Base-by-base conservation (phyloP, 2,113 vertebrate genomes). In the Ceyx melanurus region DNA sequence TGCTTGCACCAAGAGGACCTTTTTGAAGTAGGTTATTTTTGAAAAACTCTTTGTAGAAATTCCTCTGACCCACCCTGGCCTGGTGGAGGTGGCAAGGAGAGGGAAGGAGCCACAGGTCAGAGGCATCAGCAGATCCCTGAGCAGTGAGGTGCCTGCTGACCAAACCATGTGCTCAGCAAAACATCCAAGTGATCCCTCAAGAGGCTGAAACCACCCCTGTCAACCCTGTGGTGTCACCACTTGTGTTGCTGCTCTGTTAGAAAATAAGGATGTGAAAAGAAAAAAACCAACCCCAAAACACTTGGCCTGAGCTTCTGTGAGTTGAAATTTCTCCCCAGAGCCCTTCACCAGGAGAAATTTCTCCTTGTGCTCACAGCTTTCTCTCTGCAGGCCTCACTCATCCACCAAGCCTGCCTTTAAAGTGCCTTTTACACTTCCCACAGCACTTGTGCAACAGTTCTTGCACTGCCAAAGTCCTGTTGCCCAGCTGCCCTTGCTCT, bases 1-100 rank as follows among this genome's bases (percentile, higher is more conserved):
- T 90, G 65, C 72, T 90, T 80, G 62, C 42, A 90, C 26, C 28
- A 26, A 56, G 33, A 77, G 50, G n/a, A 31, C 89, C 67, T 65
- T 82, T 92, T 95, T 89, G 87, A 94, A 94, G 84, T 45, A 81
- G 61, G 82, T 61, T 89, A 71, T 96, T 96, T 93, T 80, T 64
- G 76, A 92, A 64, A 78, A 65, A 65, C 53, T 93, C 68, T 70
- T 85, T 56, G 79, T 70, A 62, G 50, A 84, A 71, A 66, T 82
- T 78, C 74, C 89, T 91, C 60, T 57, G 60, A 71, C 82, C 80
- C 56, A 74, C 57, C 89, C 73, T 64, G 65, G 60, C 50, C 79
- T 92, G 92, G 56, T 64, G 67, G 72, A 91, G 73, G 60, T 48
- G 64, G 37, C 46, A 91, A 82, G 84, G 53, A 40, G 40, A 86